phyloP scores from a whole-genome alignment of 2,888 invertebrate genomes.

The Eucriotettix oculatus region DNA sequence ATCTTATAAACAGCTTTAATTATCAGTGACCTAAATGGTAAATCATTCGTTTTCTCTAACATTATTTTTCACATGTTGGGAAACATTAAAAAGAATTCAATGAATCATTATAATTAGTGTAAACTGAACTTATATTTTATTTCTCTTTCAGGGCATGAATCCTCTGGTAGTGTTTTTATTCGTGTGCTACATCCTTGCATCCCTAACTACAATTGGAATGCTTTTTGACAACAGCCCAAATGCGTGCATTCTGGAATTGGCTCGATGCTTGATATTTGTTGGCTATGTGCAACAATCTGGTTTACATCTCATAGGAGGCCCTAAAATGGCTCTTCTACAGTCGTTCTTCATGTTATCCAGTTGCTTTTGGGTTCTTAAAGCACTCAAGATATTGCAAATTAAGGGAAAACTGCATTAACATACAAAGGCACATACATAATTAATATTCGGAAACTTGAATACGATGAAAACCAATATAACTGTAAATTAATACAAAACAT shows the following conservation, averaged over 20 bases:
- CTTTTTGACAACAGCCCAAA: slow-evolving; percentile 47
- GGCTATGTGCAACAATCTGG: slow-evolving; percentile 21
- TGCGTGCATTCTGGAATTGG: slow-evolving; percentile 43
- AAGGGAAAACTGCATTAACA: slow-evolving; percentile 22
- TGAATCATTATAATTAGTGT: too few species aligned
- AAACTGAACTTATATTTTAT: too few species aligned
- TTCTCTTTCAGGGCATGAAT: slow-evolving; percentile 35
- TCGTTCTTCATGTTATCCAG: slow-evolving; percentile 41
- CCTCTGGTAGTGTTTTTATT: slow-evolving; percentile 38
- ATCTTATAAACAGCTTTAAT: neutral
- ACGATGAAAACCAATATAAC: too few species aligned
- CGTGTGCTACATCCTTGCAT: slow-evolving; percentile 46
- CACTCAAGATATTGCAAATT: slow-evolving; percentile 37
- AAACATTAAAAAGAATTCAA: too few species aligned
- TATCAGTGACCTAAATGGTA: too few species aligned
- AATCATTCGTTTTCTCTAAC: too few species aligned
- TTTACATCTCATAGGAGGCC: slow-evolving; percentile 21
- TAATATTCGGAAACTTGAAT: too few species aligned
- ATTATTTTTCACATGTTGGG: too few species aligned
- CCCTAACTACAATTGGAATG: slow-evolving; percentile 52
- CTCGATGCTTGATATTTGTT: slow-evolving; percentile 45
- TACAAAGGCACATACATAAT: too few species aligned
- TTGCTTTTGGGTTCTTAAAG: slow-evolving; percentile 46
- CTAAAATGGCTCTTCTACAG: slow-evolving; percentile 26
- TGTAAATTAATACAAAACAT: too few species aligned